A percentile compares a stretch with the other conserved stretches of the same genome.
Evolutionary conservation across 2,888 invertebrate genomes (phyloP).

Genomic region (Catotricha subobsoleta): DNA sequence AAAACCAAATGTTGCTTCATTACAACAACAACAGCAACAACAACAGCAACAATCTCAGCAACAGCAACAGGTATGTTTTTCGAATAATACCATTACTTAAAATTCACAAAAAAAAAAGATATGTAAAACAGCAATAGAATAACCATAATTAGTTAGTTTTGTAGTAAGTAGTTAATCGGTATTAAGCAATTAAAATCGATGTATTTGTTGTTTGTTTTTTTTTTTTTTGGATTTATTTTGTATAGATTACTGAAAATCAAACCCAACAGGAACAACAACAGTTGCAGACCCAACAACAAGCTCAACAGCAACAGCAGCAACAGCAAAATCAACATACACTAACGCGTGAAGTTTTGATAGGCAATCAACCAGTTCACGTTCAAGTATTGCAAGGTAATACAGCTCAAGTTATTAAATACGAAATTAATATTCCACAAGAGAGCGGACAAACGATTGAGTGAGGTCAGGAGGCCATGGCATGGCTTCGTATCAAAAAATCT

Average conservation of each 20-base stretch:
- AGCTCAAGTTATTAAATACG: constrained; percentile 37
- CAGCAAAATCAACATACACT: constrained; percentile 15
- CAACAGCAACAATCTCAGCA: constrained; percentile 21
- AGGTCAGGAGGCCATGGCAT: constrained; percentile 12
- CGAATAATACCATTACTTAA: too few species aligned
- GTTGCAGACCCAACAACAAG: constrained; percentile 17
- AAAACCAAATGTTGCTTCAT: constrained; percentile 21
- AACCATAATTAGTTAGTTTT: too few species aligned
- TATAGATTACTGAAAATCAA: constrained; percentile 20
- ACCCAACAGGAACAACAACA: constrained; percentile 29
- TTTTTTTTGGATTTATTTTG: too few species aligned
- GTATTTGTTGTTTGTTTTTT: too few species aligned
- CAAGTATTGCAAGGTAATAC: constrained; percentile 24
- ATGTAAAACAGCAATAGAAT: too few species aligned
- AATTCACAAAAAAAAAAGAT: too few species aligned
- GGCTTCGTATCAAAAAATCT: constrained; percentile 11
- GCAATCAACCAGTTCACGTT: constrained; percentile 29
- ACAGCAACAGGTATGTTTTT: constrained; percentile 4
- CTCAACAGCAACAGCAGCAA: constrained; percentile 15
- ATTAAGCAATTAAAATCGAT: too few species aligned
- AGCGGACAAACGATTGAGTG: constrained; percentile 17
- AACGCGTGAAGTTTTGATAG: constrained; percentile 29
- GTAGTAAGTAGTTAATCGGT: too few species aligned
- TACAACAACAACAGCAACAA: constrained; percentile 22
- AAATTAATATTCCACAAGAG: constrained; percentile 34